Conservation (phyloP, 1,140 invertebrate genomes). For the Papilio glaucus region DNA sequence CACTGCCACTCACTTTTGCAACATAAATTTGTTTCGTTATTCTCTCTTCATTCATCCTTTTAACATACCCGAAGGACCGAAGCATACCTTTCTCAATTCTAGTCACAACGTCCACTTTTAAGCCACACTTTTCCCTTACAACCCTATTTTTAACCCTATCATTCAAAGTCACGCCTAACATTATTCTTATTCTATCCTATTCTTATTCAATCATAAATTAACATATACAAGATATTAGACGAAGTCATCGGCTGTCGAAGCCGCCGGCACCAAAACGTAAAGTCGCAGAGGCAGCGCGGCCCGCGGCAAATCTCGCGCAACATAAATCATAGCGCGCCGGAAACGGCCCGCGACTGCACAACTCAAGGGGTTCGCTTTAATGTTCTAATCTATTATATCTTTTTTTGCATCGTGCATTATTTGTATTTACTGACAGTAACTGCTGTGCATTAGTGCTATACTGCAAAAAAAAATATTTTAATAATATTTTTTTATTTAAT, state of each 20-base stretch:
- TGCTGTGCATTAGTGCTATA: background rate
- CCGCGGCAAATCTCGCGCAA: constrained; percentile 54
- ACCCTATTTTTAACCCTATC: no score
- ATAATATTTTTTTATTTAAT: no score
- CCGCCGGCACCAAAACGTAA: constrained; percentile 45
- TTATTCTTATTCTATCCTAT: no score
- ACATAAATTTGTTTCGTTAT: no score
- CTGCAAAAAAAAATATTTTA: no score
- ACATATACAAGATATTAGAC: constrained; percentile 30
- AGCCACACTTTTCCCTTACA: no score
- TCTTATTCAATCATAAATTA: background rate
- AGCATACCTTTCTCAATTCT: no score
- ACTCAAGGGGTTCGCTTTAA: constrained; percentile 62
- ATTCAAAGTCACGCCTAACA: no score
- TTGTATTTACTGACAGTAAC: constrained; percentile 19
- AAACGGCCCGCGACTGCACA: constrained; percentile 53
- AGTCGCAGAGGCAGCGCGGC: constrained; percentile 47
- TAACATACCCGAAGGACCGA: no score
- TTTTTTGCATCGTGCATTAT: constrained; percentile 16
- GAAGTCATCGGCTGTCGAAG: constrained; percentile 32
- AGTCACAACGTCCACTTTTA: no score
- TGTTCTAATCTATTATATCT: constrained; percentile 42
- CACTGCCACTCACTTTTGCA: no score
- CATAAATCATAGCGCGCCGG: constrained; percentile 62
- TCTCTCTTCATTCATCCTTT: no score